Base-by-base conservation (phyloP, 2,888 invertebrate genomes). In the Eupithecia dodoneata region DNA sequence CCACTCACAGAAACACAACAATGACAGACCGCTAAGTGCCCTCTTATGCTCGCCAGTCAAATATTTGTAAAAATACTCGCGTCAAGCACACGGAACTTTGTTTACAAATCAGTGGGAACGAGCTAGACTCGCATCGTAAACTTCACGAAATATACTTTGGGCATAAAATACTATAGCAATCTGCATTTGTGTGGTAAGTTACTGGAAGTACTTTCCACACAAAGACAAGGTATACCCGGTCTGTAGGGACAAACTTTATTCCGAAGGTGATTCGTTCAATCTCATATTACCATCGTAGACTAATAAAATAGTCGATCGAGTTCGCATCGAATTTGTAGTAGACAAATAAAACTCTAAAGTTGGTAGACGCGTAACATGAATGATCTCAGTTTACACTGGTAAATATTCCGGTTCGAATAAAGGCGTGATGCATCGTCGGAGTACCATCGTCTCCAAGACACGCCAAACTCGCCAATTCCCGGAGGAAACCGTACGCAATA, bases 401-500 rank as follows among this genome's bases (percentile, higher is more conserved):
- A 88, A 86, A 90, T 88, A 88, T 90, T 89, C 90, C 89, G 88
- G 87, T 87, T 84, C 85, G 87, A 90, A 91, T 90, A 90, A 89
- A 90, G 90, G 83, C 86, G 84, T 81, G 80, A 83, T 86, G 81
- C 84, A 84, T 81, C 79, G 83, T 66, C 82, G 80, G 45, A 44
- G 75, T 83, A 82, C 45, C 45, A 45, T 76, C 81, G 80, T 83
- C 83, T 81, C 84, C 78, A 81, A 79, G 77, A 83, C 77, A 84
- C 84, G 82, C 81, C 83, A 82, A 85, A 83, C 82, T 78, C 83
- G 82, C 84, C 86, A 89, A 90, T 89, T 89, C 89, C 83, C 84
- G 83, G 81, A 87, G 86, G 89, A 85, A 87, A 90, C 87, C 88
- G 87, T 90, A 93, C 90, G 93, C 93, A 93, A 93, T 93, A 93